Evolutionary conservation across 2,888 invertebrate genomes (phyloP).

Genomic region (Pyralis farinalis): DNA sequence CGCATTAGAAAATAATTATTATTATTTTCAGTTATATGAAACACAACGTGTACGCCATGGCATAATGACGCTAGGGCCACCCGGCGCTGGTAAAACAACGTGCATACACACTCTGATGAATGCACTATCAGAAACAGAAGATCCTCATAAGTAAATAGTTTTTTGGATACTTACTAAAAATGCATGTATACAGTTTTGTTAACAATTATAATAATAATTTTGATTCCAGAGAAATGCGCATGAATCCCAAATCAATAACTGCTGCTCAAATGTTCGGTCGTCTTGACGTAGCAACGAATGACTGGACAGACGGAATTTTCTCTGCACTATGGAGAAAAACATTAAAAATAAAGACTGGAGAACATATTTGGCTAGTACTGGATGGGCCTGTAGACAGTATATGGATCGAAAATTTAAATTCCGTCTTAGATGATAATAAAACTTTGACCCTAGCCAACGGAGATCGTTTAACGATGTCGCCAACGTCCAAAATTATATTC

Average conservation of each 20-base stretch:
- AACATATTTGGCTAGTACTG: conserved; percentile 95
- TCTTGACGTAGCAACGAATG: conserved; percentile 97
- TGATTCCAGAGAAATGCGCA: conserved; percentile 91
- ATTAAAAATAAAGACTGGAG: conserved; percentile 91
- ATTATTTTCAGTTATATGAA: conserved; percentile 88
- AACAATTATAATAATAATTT: neutral
- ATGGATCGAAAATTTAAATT: conserved; percentile 99
- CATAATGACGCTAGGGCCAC: conserved; percentile 97
- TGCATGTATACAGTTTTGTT: neutral
- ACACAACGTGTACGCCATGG: conserved; percentile 97
- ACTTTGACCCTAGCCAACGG: conserved; percentile 97
- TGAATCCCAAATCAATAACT: conserved; percentile 99
- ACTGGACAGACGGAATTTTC: conserved; percentile 99
- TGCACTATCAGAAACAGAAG: conserved; percentile 91
- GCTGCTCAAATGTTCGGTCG: conserved; percentile 99
- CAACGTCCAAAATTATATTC: conserved; percentile 96
- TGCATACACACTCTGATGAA: conserved; percentile 96
- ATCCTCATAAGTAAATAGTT: conserved; percentile 86
- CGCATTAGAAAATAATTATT: too few species aligned
- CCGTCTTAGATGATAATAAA: conserved; percentile 97
- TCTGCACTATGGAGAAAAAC: conserved; percentile 98
- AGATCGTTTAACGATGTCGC: conserved; percentile 96
- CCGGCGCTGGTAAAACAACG: conserved; percentile 96
- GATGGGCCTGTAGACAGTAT: conserved; percentile 99
- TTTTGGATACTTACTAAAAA: neutral